Evolutionary conservation across 2,888 invertebrate species (phyloP).

Genomic region (Andrena praecox): DNA sequence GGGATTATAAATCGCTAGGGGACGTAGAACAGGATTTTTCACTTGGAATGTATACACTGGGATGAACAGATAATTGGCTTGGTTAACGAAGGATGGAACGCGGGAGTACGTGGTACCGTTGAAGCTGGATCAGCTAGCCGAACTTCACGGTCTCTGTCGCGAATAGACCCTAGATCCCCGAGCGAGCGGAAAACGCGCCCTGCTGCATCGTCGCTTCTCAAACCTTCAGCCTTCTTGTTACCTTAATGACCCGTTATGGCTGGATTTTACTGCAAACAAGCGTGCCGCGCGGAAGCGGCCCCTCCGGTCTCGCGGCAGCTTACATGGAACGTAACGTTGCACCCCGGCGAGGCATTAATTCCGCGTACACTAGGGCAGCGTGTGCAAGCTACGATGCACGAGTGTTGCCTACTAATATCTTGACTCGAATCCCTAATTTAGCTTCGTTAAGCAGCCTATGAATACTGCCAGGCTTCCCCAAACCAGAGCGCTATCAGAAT

Average conservation of each 20-base stretch:
- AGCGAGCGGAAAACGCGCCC: not conserved
- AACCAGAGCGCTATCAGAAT: not conserved
- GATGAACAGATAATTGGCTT: not conserved
- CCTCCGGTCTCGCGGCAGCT: not conserved
- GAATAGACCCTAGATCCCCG: conserved; percentile 27
- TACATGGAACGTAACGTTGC: conserved; percentile 11
- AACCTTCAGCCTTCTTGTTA: not conserved
- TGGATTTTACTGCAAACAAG: not conserved
- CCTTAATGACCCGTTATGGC: not conserved
- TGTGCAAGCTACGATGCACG: not conserved
- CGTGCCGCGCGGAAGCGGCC: not conserved
- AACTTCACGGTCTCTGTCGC: not conserved
- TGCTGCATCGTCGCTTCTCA: not conserved
- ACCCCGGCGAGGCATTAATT: conserved; percentile 19
- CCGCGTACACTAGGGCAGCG: conserved; percentile 5
- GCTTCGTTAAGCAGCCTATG: not conserved
- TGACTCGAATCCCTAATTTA: conserved; percentile 13
- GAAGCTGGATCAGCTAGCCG: not conserved
- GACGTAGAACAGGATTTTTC: not conserved
- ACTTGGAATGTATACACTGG: conserved; percentile 3
- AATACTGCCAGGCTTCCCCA: not conserved
- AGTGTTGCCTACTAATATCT: not conserved
- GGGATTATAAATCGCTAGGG: not conserved
- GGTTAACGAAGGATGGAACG: conserved; percentile 13
- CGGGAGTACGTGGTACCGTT: not conserved